Evolutionary conservation across 2,797 vertebrate genomes (phyloP), one percentile per base, ranked within the genome.

Genomic region (Spatula clypeata): DNA sequence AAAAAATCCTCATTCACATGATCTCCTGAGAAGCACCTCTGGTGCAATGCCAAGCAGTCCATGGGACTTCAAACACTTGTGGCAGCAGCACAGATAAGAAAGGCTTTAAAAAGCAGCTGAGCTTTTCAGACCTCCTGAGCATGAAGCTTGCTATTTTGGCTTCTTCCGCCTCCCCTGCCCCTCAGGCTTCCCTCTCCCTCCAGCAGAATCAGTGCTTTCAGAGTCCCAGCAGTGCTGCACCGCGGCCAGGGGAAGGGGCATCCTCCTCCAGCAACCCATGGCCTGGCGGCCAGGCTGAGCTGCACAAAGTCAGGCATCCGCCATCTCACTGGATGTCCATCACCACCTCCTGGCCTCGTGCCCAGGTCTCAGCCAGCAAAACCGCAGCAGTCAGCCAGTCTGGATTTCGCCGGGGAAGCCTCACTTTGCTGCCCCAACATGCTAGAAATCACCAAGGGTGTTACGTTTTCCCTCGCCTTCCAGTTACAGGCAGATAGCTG

Each of bases 41-140:
- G n/a, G 29, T 86, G 53, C 10, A 16, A 57, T 47, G 49, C 6
- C 11, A 76, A 11, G 26, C 9, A 21, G 45, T 27, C 75, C 51
- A 19, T 2, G 3, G 27, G 27, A 60, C 40, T 79, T 54, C 45
- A 82, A 73, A 85, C 31, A 26, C 23, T 60, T 66, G 27, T 66
- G 57, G 29, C n/a, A 75, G 34, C 40, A 88, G 27, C 32, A 66
- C 18, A n/a, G 64, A 89, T 42, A 61, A 64, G n/a, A 70, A 79
- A n/a, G 17, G 11, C 42, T 91, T 74, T 70, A 72, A 88, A 81
- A 86, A 73, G 9, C 40, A 55, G 15, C 0, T 1, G 62, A 86
- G 18, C 31, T 91, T 90, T 93, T 92, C 42, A 84, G 38, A 72
- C 26, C 45, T 62, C 38, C 54, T 93, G 66, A 88, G 42, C 83